Conservation (phyloP, 2,113 vertebrate genomes). For the Synodontis membranacea region DNA sequence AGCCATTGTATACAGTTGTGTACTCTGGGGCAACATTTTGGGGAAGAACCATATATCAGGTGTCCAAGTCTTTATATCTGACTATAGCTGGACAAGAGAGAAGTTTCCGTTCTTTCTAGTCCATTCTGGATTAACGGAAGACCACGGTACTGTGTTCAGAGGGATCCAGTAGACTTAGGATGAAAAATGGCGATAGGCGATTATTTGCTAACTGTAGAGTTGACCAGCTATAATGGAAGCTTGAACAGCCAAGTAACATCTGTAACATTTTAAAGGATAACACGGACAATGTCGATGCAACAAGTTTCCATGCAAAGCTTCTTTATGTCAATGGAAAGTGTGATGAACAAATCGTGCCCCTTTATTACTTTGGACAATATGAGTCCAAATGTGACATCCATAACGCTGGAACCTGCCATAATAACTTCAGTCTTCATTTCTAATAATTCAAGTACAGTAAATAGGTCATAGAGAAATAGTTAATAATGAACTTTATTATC, state of each 20-base stretch:
- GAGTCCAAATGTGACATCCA: no score
- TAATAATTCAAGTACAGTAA: background rate
- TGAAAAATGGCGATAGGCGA: background rate
- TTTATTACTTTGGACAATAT: no score
- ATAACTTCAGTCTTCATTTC: background rate
- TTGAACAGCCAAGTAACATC: no score
- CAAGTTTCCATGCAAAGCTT: no score
- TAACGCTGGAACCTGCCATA: no score
- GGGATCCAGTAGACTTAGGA: background rate
- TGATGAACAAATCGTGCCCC: no score
- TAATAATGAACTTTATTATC: conserved; percentile 23
- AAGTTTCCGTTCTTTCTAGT: background rate
- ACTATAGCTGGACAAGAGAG: background rate
- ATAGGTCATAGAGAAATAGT: background rate
- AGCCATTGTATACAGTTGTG: background rate
- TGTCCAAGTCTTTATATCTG: background rate
- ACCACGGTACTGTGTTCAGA: background rate
- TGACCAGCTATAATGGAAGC: no score
- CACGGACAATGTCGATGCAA: no score
- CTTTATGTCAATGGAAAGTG: no score
- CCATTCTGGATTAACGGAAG: background rate
- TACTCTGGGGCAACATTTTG: background rate
- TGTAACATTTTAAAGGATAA: no score
- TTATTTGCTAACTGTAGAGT: background rate
- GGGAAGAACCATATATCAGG: background rate